Base-by-base conservation (phyloP, 1,140 invertebrate genomes). In the Drosophila paulistorum region DNA sequence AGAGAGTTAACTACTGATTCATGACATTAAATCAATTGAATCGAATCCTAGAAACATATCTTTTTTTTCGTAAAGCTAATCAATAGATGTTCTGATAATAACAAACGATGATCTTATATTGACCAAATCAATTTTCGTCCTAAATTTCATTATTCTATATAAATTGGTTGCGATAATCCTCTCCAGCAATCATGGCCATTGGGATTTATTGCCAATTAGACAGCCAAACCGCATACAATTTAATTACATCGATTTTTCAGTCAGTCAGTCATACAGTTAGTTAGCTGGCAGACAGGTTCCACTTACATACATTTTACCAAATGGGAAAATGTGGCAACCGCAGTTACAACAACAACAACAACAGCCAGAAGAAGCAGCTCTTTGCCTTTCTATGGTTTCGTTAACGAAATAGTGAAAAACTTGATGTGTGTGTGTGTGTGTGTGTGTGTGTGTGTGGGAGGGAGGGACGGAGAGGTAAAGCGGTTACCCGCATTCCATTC, bases 191-290 rank as follows among this genome's bases (percentile, higher is more conserved):
- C 17, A 23, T 51, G 17, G 45, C 3, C 45, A 1, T 11, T 51
- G 23, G 17, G 2, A 20, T 51, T 51, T 23, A 17, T 35, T 23
- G 11, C 65, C 54, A 61, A 65, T 57, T 71, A 63, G 42, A 17
- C 30, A 37, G 23, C 10, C 14, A 37, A 17, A 57, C 42, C 54
- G 39, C 30, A 30, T 30, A 30, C 63, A 70, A 65, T 80, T 80
- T 41, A 84, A 80, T 80, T 70, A 57, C 64, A 83, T 83, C 64
- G 77, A 83, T 83, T 83, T 81, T 83, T 45, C 54, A 64, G 63
- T 69, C 81, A 68, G 20, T 55, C 20, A 39, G 37, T 55, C 59
- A 33, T 33, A 13, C 0, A 17, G 45, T 51, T 51, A 51, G 45
- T 7, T 20, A 71, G 37, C 55, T 42, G 64, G 60, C 58, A 48